Evolutionary conservation across 2,888 invertebrate genomes (phyloP).

Genomic region (Anticlea derivata): DNA sequence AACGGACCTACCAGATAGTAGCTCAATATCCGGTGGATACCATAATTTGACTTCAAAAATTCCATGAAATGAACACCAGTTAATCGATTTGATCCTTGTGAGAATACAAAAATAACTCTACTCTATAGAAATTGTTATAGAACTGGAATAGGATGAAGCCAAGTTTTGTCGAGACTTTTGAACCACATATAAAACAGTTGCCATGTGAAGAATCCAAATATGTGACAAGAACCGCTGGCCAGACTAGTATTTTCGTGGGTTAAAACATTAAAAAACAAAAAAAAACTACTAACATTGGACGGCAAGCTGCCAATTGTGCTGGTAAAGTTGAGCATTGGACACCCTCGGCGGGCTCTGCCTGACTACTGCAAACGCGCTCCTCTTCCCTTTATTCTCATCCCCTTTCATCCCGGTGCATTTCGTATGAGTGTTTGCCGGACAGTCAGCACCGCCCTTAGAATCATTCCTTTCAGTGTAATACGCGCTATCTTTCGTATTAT

Average conservation of each 20-base stretch:
- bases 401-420: slow-evolving; percentile 78
- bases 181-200: too few relatives aligned
- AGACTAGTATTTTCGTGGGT: too few relatives aligned
- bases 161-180: background rate
- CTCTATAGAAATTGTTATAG: too few relatives aligned
- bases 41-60: too few relatives aligned
- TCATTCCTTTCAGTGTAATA: slow-evolving; percentile 79
- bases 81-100: too few relatives aligned
- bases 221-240: too few relatives aligned
- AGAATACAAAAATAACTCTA: too few relatives aligned
- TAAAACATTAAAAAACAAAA: slow-evolving; percentile 43
- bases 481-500: slow-evolving; percentile 79
- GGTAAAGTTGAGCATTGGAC: slow-evolving; percentile 54
- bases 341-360: slow-evolving; percentile 84
- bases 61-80: too few relatives aligned
- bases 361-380: slow-evolving; percentile 86
- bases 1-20: too few relatives aligned
- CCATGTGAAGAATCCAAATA: too few relatives aligned
- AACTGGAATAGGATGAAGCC: slow-evolving; percentile 46
- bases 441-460: slow-evolving; percentile 71
- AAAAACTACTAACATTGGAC: slow-evolving; percentile 86
- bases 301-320: slow-evolving; percentile 85
- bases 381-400: slow-evolving; percentile 77
- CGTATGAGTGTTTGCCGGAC: slow-evolving; percentile 79
- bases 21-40: too few relatives aligned